A percentile compares a stretch with the other conserved stretches of the same genome.
These are phyloP conservation scores for Otolemur crassicaudatus DNA, from an alignment of 2,797 vertebrate genomes.

Conservation along the genomic window DNA sequence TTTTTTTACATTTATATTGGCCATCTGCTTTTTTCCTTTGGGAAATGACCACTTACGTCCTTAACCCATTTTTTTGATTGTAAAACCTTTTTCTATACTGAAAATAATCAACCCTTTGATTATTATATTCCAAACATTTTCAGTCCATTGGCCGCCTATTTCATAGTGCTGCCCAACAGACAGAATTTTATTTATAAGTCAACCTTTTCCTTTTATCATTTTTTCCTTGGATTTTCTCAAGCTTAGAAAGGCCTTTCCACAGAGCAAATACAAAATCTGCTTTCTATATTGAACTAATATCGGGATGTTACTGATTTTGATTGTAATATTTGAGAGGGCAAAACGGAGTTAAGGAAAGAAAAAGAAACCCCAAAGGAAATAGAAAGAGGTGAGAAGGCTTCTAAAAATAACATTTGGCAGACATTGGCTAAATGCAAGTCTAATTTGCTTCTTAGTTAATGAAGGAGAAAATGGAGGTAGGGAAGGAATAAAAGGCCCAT, in stretches of 20 bases:
- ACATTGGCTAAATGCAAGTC: conserved; percentile 76
- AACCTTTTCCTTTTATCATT: background rate
- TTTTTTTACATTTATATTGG: background rate
- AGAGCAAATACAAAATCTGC: conserved; percentile 49
- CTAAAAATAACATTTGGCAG: conserved; percentile 85
- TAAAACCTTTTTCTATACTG: background rate
- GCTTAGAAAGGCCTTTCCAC: conserved; percentile 8
- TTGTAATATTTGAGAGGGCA: background rate
- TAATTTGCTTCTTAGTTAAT: conserved; percentile 84
- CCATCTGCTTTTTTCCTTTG: conserved; percentile 1
- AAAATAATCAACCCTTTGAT: conserved; percentile 37
- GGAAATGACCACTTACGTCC: background rate
- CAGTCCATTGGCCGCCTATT: background rate
- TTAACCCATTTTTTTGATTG: background rate
- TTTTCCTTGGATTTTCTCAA: background rate
- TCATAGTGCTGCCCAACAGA: background rate
- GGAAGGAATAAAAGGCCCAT: conserved; percentile 69
- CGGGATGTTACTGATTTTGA: background rate
- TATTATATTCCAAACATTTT: background rate
- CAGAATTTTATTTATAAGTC: background rate
- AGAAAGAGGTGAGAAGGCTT: conserved; percentile 77
- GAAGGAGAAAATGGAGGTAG: conserved; percentile 85
- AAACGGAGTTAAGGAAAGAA: conserved; percentile 70
- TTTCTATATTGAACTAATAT: conserved; percentile 40
- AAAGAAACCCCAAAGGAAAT: conserved; percentile 74